Evolutionary conservation across 2,113 vertebrate genomes (phyloP).

Genomic region (Isurus oxyrinchus): DNA sequence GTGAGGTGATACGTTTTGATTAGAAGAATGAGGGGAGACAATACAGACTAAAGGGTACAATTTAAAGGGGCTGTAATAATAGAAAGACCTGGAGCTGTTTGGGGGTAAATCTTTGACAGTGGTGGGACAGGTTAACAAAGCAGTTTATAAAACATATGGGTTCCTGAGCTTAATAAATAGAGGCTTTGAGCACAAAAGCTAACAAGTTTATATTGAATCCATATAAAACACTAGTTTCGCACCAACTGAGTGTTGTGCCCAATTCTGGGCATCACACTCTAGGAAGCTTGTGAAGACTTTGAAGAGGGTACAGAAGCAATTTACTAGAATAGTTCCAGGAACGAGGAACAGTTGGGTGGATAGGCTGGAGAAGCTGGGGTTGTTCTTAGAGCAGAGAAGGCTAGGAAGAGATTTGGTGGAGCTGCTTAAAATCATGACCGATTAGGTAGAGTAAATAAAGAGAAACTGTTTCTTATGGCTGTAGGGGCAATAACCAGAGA

Average conservation of each 20-base stretch:
- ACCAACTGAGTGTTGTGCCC: not conserved
- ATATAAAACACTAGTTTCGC: not conserved
- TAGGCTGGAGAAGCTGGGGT: not conserved
- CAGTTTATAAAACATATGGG: not conserved
- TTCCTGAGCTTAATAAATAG: not conserved
- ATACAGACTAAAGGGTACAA: too few relatives aligned
- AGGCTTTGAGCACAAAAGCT: not conserved
- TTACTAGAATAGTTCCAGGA: not conserved
- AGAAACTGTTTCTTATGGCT: not conserved
- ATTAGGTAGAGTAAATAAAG: not conserved
- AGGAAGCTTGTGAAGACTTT: not conserved
- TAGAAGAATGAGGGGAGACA: too few relatives aligned
- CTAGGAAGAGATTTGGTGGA: not conserved
- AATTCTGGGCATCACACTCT: not conserved
- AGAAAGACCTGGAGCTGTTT: not conserved
- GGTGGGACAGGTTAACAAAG: not conserved
- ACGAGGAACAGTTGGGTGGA: not conserved
- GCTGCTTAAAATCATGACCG: not conserved
- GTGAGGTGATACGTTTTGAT: too few relatives aligned
- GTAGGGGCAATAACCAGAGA: not conserved
- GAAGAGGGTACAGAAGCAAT: not conserved
- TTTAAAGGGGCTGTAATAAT: too few relatives aligned
- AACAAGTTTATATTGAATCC: not conserved
- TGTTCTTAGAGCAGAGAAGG: not conserved
- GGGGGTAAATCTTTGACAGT: not conserved